phyloP scores from a whole-genome alignment of 2,888 invertebrate genomes.

The Lepidocyrtoides sp. region DNA sequence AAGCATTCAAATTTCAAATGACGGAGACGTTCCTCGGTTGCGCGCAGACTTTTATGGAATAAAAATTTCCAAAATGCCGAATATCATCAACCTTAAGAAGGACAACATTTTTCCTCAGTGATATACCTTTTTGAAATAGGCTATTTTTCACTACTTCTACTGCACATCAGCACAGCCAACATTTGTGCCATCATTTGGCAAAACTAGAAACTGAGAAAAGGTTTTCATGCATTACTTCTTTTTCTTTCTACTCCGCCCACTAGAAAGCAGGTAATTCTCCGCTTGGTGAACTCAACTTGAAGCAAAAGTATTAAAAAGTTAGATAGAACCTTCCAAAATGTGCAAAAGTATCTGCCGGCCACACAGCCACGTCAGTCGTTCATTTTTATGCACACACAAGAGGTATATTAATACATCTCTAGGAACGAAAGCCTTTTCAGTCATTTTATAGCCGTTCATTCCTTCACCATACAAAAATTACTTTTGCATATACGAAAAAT shows the following conservation, averaged over 20 bases:
- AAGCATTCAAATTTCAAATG: too few species aligned
- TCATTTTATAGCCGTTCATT: not conserved
- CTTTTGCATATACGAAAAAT: too few species aligned
- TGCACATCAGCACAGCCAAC: not conserved
- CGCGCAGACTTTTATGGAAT: too few species aligned
- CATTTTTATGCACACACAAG: too few species aligned
- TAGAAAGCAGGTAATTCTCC: not conserved
- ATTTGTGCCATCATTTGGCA: not conserved
- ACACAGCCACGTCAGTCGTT: conserved; percentile 5
- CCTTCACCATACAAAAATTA: too few species aligned
- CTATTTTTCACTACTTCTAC: too few species aligned
- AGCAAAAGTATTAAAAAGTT: too few species aligned
- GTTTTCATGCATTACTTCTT: not conserved
- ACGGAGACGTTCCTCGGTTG: too few species aligned
- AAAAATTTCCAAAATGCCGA: too few species aligned
- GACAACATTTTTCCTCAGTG: not conserved
- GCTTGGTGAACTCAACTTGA: not conserved
- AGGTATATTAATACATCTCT: not conserved
- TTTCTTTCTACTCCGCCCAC: not conserved
- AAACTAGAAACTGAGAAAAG: not conserved
- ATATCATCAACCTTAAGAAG: not conserved
- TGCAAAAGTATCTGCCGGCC: too few species aligned
- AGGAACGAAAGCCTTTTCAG: not conserved
- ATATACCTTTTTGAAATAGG: too few species aligned
- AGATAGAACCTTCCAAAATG: not conserved